Evolutionary conservation across 2,113 vertebrate species (phyloP), one percentile per base, ranked within the genome.

Genomic region (Elgaria multicarinata): DNA sequence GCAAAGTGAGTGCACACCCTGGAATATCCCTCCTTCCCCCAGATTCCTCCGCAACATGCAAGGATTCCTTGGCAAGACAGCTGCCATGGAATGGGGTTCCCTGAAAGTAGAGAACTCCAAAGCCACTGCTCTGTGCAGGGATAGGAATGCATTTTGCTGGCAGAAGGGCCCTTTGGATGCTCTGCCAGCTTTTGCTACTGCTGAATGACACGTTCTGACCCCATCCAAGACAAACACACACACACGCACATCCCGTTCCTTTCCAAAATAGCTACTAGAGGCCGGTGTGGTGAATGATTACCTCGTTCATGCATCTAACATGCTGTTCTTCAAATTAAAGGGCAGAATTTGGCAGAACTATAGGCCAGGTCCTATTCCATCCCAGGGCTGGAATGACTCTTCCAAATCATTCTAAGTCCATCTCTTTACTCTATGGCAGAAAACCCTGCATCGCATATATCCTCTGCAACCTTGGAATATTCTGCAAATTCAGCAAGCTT

Each of bases 231-330:
- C 83, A 66, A n/a, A 80, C 50, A 81, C 79, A 36, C 78, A 36
- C 82, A 83, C 64, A 84, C 44, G 46, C 33, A 64, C 39, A 44
- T 22, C 42, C 55, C 22, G 53, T 58, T 74, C 69, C 69, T 75
- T 85, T 85, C 84, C 71, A 85, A 85, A 85, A 74, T 85, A 85
- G 83, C 83, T 72, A 16, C 69, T 28, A 53, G 46, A 36, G 84
- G 50, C 53, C 26, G 24, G 46, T 58, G 84, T 3, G 22, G 50
- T 28, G n/a, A 74, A 55, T n/a, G n/a, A 74, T 50, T 28, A n/a
- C 22, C 22, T 24, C 58, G 67, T 26, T 50, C 46, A 74, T 36
- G 22, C 10, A 85, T 85, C 83, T 36, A 85, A 72, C 31, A 20
- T 72, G n/a, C 46, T 26, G 33, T n/a, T 74, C 22, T 55, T 55